phyloP scores from a whole-genome alignment of 2,113 vertebrate species.

The Carettochelys insculpta region DNA sequence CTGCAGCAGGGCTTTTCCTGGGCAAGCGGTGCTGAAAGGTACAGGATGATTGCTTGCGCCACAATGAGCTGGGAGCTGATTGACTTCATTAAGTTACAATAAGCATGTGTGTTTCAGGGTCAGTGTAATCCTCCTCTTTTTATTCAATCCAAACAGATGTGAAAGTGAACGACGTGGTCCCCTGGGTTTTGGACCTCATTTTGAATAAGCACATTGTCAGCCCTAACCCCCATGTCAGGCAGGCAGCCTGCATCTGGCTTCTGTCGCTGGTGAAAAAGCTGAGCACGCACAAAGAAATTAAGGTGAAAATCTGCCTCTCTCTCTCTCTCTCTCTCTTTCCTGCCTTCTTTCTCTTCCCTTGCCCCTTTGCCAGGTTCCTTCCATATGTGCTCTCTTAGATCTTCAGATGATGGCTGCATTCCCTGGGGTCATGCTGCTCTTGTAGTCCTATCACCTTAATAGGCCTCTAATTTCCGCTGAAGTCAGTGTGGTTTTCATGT shows the following conservation, averaged over 20 bases:
- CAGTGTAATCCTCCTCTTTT: neutral
- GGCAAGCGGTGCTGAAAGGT: neutral
- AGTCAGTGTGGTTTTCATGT: neutral
- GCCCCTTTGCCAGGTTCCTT: neutral
- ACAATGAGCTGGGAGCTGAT: too few relatives aligned
- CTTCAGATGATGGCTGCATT: neutral
- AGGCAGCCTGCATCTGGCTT: constrained; percentile 97
- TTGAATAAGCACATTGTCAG: constrained; percentile 90
- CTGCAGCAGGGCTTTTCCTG: neutral
- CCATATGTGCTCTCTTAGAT: neutral
- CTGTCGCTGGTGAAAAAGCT: constrained; percentile 95
- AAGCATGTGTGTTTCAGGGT: fast-evolving
- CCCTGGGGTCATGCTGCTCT: neutral
- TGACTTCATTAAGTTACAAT: neutral
- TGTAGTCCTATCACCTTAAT: neutral
- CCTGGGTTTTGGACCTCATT: constrained; percentile 90
- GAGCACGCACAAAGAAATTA: constrained; percentile 90
- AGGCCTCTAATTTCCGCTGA: neutral
- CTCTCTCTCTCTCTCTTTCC: fast-evolving
- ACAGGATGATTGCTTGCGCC: neutral
- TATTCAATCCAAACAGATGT: constrained; percentile 74
- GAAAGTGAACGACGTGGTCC: constrained; percentile 90
- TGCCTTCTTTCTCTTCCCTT: neutral
- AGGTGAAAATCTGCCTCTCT: constrained; percentile 70
- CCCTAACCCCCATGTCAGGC: constrained; percentile 91